A percentile compares a stretch with the other conserved stretches of the same genome.
phyloP scores from a whole-genome alignment of 2,888 invertebrate species.

The Cheilosia pagana region DNA sequence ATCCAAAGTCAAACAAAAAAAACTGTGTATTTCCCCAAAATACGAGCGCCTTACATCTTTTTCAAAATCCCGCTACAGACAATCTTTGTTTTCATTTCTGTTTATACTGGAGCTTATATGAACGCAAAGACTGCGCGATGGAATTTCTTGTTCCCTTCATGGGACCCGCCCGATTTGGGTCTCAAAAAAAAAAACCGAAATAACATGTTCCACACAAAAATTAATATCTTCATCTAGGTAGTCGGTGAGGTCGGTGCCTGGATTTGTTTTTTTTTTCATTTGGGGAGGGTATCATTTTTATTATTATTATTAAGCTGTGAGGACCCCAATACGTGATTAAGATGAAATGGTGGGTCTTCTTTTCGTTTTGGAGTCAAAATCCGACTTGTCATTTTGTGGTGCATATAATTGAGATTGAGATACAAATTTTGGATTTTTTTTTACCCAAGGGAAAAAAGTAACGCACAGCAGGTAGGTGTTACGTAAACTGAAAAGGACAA shows the following conservation, averaged over 20 bases:
- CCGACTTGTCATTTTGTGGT: constrained; percentile 61
- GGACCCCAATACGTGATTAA: constrained; percentile 70
- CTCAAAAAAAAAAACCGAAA: constrained; percentile 12
- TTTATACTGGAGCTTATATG: constrained; percentile 15
- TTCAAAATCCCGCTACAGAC: constrained; percentile 30
- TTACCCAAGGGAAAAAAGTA: background rate
- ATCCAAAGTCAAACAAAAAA: constrained; percentile 1
- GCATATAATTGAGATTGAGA: constrained; percentile 70
- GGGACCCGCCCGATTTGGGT: constrained; percentile 6
- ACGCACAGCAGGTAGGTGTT: constrained; percentile 25
- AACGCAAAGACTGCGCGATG: constrained; percentile 26
- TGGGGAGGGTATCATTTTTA: constrained; percentile 68
- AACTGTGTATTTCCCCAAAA: constrained; percentile 22
- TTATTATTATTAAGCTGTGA: constrained; percentile 70
- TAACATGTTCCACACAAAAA: constrained; percentile 46
- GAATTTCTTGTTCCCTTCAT: background rate
- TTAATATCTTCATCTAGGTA: constrained; percentile 72
- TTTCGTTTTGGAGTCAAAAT: constrained; percentile 45
- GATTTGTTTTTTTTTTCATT: constrained; percentile 23
- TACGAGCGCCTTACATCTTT: constrained; percentile 13
- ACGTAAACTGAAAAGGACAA: constrained; percentile 31
- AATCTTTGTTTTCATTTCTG: constrained; percentile 3
- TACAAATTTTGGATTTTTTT: constrained; percentile 24
- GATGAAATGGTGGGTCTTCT: constrained; percentile 60
- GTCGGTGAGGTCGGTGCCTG: constrained; percentile 47